Evolutionary conservation across 1,140 invertebrate species (phyloP).

Genomic region (Drosophila tropicalis): DNA sequence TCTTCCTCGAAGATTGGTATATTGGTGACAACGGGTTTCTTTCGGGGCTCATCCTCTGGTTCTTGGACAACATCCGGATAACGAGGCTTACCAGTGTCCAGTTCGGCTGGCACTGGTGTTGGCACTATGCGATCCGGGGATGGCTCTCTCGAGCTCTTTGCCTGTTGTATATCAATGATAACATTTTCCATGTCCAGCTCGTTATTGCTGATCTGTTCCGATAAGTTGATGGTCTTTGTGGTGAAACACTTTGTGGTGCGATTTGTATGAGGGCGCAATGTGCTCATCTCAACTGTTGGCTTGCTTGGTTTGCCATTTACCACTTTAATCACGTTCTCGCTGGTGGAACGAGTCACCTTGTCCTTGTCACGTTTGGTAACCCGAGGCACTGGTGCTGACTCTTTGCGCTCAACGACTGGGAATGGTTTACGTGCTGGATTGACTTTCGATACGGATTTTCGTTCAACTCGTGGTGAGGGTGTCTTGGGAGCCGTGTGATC

Average conservation of each 20-base stretch:
- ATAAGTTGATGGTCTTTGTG: constrained; percentile 83
- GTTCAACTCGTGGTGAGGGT: constrained; percentile 44
- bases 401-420: constrained; percentile 75
- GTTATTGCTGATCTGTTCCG: constrained; percentile 73
- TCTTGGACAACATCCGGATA: constrained; percentile 89
- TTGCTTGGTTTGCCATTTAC: constrained; percentile 63
- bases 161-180: constrained; percentile 87
- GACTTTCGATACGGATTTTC: constrained; percentile 20
- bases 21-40: constrained; percentile 80
- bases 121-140: constrained; percentile 88
- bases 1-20: constrained; percentile 82
- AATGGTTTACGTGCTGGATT: constrained; percentile 33
- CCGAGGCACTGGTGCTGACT: constrained; percentile 73
- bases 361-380: constrained; percentile 83
- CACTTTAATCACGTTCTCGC: constrained; percentile 85
- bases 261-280: constrained; percentile 45
- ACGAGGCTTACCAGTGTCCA: constrained; percentile 86
- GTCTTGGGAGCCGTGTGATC: constrained; percentile 68
- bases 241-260: constrained; percentile 78
- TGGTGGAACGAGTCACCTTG: constrained; percentile 85
- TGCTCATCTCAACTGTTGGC: constrained; percentile 70
- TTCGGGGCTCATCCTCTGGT: constrained; percentile 86
- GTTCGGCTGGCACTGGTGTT: constrained; percentile 85
- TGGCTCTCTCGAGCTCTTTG: constrained; percentile 88
- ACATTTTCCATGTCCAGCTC: constrained; percentile 83